These are phyloP conservation scores for Hemichromis elongatus DNA, from an alignment of 2,113 vertebrate genomes.

Conservation along the genomic window DNA sequence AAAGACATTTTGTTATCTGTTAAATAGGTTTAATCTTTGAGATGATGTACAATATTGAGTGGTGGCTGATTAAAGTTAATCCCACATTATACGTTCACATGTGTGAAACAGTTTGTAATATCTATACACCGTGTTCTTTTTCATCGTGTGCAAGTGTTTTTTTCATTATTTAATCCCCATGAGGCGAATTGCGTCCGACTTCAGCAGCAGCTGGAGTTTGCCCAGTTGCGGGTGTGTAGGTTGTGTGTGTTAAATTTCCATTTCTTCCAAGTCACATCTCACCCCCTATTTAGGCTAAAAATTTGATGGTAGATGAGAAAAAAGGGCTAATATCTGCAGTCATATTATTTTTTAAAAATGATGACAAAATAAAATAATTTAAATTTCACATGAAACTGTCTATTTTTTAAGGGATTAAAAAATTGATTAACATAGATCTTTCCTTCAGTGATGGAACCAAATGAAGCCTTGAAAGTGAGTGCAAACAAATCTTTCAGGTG, in stretches of 20 bases:
- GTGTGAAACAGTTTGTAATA: not conserved
- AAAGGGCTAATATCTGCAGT: not conserved
- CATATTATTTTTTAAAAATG: not conserved
- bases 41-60: not conserved
- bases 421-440: not conserved
- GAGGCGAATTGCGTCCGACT: not conserved
- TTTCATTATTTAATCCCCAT: not conserved
- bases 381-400: not conserved
- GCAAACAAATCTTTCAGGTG: not conserved
- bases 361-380: not conserved
- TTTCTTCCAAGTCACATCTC: not conserved
- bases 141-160: rapidly evolving
- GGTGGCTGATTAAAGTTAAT: not conserved
- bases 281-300: not conserved
- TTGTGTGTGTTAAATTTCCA: not conserved
- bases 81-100: not conserved
- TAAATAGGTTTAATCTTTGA: not conserved
- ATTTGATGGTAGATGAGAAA: not conserved
- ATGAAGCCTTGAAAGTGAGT: not conserved
- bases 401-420: not conserved
- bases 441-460: not conserved
- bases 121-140: not conserved
- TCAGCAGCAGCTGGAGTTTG: not conserved
- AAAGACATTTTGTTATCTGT: slow-evolving; percentile 16
- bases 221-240: not conserved